phyloP scores from a whole-genome alignment of 2,797 vertebrate genomes.

The Melanotaenia boesemani region DNA sequence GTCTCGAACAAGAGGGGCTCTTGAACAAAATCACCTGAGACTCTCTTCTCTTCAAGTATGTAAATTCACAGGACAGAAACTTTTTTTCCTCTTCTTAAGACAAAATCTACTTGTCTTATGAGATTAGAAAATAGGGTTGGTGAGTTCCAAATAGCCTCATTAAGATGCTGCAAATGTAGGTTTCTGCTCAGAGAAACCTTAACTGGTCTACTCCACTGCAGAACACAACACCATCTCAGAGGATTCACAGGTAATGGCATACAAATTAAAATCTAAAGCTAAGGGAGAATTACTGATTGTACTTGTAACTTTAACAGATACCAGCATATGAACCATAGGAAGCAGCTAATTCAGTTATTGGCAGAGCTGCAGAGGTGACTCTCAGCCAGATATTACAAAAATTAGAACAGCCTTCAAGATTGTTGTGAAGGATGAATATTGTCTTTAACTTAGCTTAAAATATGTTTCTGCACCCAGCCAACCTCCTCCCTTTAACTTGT shows the following conservation, averaged over 20 bases:
- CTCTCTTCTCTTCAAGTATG: conserved; percentile 15
- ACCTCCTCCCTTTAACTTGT: neutral
- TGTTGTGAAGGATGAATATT: neutral
- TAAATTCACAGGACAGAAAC: conserved; percentile 11
- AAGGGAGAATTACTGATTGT: conserved; percentile 5
- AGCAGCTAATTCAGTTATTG: neutral
- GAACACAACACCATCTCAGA: neutral
- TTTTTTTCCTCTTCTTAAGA: conserved; percentile 1
- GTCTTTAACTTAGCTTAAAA: neutral
- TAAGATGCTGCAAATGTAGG: conserved; percentile 33
- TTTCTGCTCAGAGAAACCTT: conserved; percentile 1
- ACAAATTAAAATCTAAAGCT: conserved; percentile 12
- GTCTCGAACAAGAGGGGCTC: conserved; percentile 5
- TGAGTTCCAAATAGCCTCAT: conserved; percentile 18
- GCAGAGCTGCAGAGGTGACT: conserved; percentile 1
- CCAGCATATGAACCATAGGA: neutral
- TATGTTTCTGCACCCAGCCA: neutral
- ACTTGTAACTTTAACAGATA: neutral
- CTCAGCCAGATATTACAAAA: neutral
- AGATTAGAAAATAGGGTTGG: conserved; percentile 35
- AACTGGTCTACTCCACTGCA: neutral
- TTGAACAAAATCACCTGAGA: conserved; percentile 34
- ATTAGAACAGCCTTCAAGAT: neutral
- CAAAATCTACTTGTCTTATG: conserved; percentile 27
- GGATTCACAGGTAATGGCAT: neutral